phyloP scores from a whole-genome alignment of 2,113 vertebrate genomes.

The Poeciliopsis prolifica region DNA sequence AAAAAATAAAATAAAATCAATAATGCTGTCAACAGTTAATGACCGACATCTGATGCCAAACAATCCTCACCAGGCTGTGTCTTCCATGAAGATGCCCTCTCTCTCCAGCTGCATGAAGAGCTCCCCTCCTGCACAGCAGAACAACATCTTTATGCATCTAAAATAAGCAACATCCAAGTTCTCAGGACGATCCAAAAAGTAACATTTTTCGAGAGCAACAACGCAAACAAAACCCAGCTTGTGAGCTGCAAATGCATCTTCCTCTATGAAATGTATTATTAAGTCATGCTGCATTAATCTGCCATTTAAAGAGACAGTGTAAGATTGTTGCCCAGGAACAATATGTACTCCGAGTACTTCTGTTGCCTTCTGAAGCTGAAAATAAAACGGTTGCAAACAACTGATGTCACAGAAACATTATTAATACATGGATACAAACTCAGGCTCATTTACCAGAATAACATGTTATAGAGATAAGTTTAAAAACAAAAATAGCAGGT shows the following conservation, averaged over 20 bases:
- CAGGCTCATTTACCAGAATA: no score
- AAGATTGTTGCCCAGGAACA: neutral
- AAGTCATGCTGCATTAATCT: neutral
- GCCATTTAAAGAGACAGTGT: neutral
- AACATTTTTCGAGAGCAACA: neutral
- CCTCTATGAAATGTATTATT: neutral
- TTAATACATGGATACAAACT: no score
- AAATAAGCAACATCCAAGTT: neutral
- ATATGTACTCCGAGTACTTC: neutral
- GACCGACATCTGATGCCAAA: neutral
- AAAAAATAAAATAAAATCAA: neutral
- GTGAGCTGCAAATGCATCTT: neutral
- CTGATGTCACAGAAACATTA: no score
- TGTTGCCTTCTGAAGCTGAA: neutral
- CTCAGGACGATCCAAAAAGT: neutral
- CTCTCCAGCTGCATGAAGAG: conserved; percentile 85
- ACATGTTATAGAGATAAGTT: no score
- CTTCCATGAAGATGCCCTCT: conserved; percentile 99
- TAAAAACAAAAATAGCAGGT: neutral
- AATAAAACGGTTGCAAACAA: neutral
- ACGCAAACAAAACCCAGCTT: neutral
- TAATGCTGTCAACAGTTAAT: neutral
- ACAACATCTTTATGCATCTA: neutral
- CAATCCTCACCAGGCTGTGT: conserved; percentile 94
- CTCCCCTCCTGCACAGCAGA: conserved; percentile 83